Evolutionary conservation across 2,797 vertebrate genomes (phyloP), one percentile per base, ranked within the genome.

Genomic region (Psittacula derbiana): DNA sequence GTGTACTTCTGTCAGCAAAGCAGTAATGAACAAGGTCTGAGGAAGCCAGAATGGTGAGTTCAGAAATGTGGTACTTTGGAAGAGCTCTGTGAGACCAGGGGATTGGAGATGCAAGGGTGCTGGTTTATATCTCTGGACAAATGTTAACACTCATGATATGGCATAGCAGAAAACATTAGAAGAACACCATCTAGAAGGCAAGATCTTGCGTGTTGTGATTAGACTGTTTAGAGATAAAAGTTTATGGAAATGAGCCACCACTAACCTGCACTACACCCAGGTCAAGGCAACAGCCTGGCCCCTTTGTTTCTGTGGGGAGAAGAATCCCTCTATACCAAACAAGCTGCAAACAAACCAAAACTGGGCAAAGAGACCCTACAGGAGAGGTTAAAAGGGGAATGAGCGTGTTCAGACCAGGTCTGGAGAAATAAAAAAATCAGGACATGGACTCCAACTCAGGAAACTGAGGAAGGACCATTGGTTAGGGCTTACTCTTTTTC

Each of bases 361-460:
- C 1, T 11, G 36, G 24, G 14, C 6, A 41, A 46, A 14, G 8
- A 38, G 11, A 5, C 6, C 3, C 7, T n/a, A 19, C 0, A 1
- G 8, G 36, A 67, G 27, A 66, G 13, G 11, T 38, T 5, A 52
- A 47, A 66, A 90, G 43, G 16, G 69, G n/a, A 71, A 64, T 5
- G 8, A 20, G 3, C 0, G 0, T 20, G 5, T 47, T 85, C 49
- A 81, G n/a, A 46, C 1, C 0, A 24, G 14, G 24, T 40, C 41
- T 91, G 58, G 23, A 69, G 67, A 72, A 70, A 60, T 12, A 2
- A 49, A 52, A 52, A 44, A 47, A 7, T 4, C 16, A 61, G 21
- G 17, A 1, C 5, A 33, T 12, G 11, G 52, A 8, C 27, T 93
- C 28, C 41, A 64, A 4, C 19, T 80, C 10, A 11, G 43, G 28